A percentile compares a stretch with the other conserved stretches of the same genome.
Conservation (phyloP, 1,140 invertebrate species). For the Aphaenogaster rudis region DNA sequence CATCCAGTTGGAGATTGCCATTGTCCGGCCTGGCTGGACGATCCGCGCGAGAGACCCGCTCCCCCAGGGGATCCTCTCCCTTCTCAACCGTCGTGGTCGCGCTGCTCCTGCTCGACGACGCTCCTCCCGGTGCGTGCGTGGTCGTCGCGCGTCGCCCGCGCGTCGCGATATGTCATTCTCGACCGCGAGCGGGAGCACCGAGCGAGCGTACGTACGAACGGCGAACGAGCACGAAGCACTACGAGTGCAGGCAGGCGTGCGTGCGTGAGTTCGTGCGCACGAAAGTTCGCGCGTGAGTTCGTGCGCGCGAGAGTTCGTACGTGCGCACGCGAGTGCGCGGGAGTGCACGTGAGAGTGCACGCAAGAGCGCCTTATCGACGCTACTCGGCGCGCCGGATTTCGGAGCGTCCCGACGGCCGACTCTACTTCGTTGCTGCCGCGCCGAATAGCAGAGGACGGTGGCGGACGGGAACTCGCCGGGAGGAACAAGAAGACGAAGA, state of each 20-base stretch:
- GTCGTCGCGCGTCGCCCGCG: conserved; percentile 50
- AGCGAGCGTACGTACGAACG: neutral
- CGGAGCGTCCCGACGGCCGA: neutral
- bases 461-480: neutral
- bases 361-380: neutral
- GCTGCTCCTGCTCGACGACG: conserved; percentile 27
- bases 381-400: neutral
- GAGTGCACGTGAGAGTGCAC: too few relatives aligned
- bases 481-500: neutral
- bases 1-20: conserved; percentile 86
- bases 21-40: conserved; percentile 65
- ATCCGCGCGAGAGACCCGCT: conserved; percentile 51
- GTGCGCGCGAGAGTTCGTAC: too few relatives aligned
- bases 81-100: conserved; percentile 11
- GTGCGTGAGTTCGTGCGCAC: neutral
- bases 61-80: neutral
- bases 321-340: neutral
- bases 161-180: conserved; percentile 59
- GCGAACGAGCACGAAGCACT: conserved; percentile 14
- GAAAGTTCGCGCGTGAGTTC: neutral
- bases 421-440: neutral
- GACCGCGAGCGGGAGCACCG: conserved; percentile 34
- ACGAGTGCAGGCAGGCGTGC: neutral
- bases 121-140: conserved; percentile 30
- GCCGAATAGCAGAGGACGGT: too few relatives aligned